Conservation (phyloP, 2,888 invertebrate species). For the Morpho helenor region DNA sequence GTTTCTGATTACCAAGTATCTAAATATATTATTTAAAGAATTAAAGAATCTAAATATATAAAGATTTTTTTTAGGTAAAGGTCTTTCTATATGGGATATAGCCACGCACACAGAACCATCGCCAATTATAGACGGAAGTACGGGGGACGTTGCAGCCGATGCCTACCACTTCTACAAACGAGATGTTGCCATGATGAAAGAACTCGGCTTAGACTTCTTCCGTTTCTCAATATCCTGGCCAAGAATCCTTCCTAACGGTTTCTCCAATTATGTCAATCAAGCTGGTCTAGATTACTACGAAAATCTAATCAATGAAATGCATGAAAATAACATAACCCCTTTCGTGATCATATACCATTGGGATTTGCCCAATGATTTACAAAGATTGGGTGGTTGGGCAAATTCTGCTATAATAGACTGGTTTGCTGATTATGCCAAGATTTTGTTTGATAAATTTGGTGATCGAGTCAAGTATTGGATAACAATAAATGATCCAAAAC, state of each 20-base stretch:
- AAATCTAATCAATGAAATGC: conserved; percentile 77
- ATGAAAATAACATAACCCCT: conserved; percentile 64
- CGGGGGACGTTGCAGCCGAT: conserved; percentile 79
- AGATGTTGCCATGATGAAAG: conserved; percentile 64
- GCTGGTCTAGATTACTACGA: conserved; percentile 83
- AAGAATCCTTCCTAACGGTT: conserved; percentile 80
- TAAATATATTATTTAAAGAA: too few species aligned
- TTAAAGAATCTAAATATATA: background rate
- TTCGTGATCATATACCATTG: conserved; percentile 78
- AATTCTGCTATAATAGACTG: conserved; percentile 64
- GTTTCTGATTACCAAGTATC: too few species aligned
- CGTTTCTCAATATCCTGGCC: conserved; percentile 83
- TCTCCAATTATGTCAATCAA: conserved; percentile 73
- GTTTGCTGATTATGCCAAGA: conserved; percentile 70
- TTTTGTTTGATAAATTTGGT: conserved; percentile 64
- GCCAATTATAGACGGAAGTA: conserved; percentile 43
- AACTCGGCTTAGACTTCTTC: conserved; percentile 70
- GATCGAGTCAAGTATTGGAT: conserved; percentile 78
- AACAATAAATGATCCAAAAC: conserved; percentile 80
- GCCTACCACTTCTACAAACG: conserved; percentile 80
- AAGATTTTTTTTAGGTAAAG: conserved; percentile 66
- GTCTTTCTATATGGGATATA: conserved; percentile 78
- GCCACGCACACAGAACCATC: conserved; percentile 42
- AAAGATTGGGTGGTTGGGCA: conserved; percentile 78
- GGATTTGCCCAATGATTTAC: conserved; percentile 75